Conservation (phyloP, 2,797 vertebrate species). For the Numenius phaeopus region DNA sequence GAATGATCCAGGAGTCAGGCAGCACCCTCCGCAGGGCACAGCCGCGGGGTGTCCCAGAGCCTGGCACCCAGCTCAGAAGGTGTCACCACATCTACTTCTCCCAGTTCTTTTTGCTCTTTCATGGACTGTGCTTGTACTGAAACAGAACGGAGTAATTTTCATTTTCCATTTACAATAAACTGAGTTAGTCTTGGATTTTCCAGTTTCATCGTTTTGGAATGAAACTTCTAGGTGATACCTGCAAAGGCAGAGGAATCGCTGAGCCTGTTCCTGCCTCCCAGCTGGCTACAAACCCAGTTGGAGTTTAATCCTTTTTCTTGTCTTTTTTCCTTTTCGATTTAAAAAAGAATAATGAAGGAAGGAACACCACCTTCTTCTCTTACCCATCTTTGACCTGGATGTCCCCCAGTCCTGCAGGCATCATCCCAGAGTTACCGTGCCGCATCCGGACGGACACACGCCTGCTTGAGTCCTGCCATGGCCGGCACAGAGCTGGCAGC, state of each 20-base stretch:
- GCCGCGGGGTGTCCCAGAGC: accelerated
- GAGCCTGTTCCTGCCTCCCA: background rate
- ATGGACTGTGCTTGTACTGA: accelerated
- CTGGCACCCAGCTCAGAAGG: background rate
- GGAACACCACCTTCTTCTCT: background rate
- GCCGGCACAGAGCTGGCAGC: background rate
- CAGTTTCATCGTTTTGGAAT: background rate
- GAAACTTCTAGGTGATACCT: background rate
- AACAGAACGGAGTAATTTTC: too few species aligned
- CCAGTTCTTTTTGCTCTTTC: background rate
- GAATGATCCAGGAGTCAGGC: background rate
- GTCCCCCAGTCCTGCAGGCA: background rate
- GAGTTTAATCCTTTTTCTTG: background rate
- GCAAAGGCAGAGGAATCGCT: background rate
- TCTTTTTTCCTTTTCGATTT: background rate
- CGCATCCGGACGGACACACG: background rate
- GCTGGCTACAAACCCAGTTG: accelerated
- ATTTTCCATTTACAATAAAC: background rate
- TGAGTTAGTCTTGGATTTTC: background rate
- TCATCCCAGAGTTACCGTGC: background rate
- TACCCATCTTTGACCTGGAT: accelerated
- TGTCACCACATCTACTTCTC: background rate
- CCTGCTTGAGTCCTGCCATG: background rate
- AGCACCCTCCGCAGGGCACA: background rate
- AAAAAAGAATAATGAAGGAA: background rate